These are phyloP conservation scores for Alectura lathami DNA, from an alignment of 2,113 vertebrate genomes.

Conservation along the genomic window DNA sequence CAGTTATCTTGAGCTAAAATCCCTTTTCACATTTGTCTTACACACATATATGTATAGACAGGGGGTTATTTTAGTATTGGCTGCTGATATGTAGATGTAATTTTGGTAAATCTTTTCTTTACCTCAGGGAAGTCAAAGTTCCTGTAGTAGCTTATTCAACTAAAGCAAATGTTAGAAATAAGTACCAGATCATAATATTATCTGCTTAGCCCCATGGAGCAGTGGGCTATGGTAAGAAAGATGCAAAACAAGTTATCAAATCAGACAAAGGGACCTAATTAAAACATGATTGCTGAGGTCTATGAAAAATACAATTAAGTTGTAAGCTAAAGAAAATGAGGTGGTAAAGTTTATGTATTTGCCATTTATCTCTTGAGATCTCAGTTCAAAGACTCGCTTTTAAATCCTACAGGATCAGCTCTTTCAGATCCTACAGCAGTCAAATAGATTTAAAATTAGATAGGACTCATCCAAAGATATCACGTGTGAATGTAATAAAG, in stretches of 20 bases:
- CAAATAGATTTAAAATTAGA: conserved; percentile 53
- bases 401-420: conserved; percentile 62
- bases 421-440: conserved; percentile 41
- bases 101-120: conserved; percentile 3
- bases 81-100: conserved; percentile 26
- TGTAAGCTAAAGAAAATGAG: conserved; percentile 62
- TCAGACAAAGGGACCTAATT: conserved; percentile 57
- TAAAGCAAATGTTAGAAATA: not conserved
- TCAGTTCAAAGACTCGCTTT: conserved; percentile 48
- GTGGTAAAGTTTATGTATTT: conserved; percentile 65
- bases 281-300: conserved; percentile 53
- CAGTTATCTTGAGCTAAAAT: conserved; percentile 63
- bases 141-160: not conserved
- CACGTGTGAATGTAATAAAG: conserved; percentile 22
- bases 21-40: not conserved
- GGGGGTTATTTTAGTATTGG: conserved; percentile 24
- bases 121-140: conserved; percentile 11
- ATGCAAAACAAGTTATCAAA: conserved; percentile 58
- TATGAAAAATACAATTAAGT: conserved; percentile 55
- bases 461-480: conserved; percentile 26
- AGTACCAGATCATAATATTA: not conserved
- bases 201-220: not conserved
- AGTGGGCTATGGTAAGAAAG: not conserved
- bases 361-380: conserved; percentile 65
- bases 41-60: not conserved